Evolutionary conservation across 2,888 invertebrate genomes (phyloP).

Genomic region (Metellina segmentata): DNA sequence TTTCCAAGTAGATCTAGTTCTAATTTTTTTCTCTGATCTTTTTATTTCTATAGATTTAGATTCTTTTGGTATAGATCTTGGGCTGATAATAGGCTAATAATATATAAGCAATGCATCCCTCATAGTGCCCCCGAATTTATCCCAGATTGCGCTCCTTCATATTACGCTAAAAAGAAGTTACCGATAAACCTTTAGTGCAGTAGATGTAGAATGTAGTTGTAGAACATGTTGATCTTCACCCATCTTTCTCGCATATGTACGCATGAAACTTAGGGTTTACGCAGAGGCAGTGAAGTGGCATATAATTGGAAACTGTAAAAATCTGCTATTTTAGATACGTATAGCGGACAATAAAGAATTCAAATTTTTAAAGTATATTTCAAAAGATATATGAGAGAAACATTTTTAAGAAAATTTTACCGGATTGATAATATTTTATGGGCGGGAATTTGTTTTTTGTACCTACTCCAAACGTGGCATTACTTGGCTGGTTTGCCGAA

Average conservation of each 20-base stretch:
- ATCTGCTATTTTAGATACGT: too few relatives aligned
- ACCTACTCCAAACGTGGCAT: too few relatives aligned
- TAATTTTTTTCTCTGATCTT: conserved; percentile 38
- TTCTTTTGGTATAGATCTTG: conserved; percentile 37
- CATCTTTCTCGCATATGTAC: not conserved
- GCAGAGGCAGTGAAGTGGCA: not conserved
- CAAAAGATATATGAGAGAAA: too few relatives aligned
- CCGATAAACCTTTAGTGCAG: conserved; percentile 23
- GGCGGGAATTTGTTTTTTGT: too few relatives aligned
- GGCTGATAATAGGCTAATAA: conserved; percentile 2
- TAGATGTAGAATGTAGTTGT: conserved; percentile 31
- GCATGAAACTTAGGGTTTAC: not conserved
- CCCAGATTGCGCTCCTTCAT: conserved; percentile 29
- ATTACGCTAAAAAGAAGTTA: not conserved
- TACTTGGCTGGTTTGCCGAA: too few relatives aligned
- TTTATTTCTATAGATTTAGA: conserved; percentile 40
- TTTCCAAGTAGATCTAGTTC: conserved; percentile 70
- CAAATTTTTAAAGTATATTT: too few relatives aligned
- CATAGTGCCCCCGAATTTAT: conserved; percentile 12
- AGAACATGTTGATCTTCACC: conserved; percentile 35
- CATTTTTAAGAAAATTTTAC: too few relatives aligned
- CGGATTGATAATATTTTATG: too few relatives aligned
- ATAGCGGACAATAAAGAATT: too few relatives aligned
- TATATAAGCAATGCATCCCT: conserved; percentile 9
- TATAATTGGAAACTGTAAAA: not conserved